A percentile compares a stretch with the other conserved stretches of the same genome.
Evolutionary conservation across 2,888 invertebrate species (phyloP).

Genomic region (Suillia variegata): DNA sequence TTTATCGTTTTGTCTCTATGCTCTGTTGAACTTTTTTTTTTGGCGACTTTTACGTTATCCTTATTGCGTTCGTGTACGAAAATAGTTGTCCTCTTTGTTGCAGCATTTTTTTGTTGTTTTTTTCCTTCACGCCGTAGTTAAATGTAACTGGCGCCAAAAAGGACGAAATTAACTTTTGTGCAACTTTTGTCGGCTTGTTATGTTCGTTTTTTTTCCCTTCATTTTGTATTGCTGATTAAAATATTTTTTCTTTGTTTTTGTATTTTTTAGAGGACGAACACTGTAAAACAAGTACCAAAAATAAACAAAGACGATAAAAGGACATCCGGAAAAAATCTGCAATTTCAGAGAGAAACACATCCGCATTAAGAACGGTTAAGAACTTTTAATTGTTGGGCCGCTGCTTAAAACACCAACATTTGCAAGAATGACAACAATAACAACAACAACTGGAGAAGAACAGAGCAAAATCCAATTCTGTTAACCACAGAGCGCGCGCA

Average conservation of each 20-base stretch:
- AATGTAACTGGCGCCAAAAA: constrained; percentile 12
- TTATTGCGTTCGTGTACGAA: constrained; percentile 20
- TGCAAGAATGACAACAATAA: too few species aligned
- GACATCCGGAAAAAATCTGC: too few species aligned
- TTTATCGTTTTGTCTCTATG: too few species aligned
- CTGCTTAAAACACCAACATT: constrained; percentile 32
- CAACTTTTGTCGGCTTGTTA: constrained; percentile 8
- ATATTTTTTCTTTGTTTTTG: neutral
- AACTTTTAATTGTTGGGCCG: constrained; percentile 53
- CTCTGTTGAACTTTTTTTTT: constrained; percentile 5
- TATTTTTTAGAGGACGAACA: neutral
- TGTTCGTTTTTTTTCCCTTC: too few species aligned
- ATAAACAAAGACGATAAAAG: too few species aligned
- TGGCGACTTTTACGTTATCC: constrained; percentile 8
- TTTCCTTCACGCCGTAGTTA: neutral
- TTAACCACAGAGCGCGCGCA: neutral
- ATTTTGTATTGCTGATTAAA: neutral
- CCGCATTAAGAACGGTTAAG: constrained; percentile 53
- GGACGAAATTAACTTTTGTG: constrained; percentile 8
- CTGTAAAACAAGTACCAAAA: neutral
- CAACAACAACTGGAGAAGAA: constrained; percentile 13
- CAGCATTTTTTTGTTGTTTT: constrained; percentile 4
- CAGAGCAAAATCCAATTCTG: neutral
- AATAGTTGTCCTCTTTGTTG: constrained; percentile 12
- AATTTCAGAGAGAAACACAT: constrained; percentile 54